Conservation (phyloP, 2,113 vertebrate species). For the Laticauda laticaudata region DNA sequence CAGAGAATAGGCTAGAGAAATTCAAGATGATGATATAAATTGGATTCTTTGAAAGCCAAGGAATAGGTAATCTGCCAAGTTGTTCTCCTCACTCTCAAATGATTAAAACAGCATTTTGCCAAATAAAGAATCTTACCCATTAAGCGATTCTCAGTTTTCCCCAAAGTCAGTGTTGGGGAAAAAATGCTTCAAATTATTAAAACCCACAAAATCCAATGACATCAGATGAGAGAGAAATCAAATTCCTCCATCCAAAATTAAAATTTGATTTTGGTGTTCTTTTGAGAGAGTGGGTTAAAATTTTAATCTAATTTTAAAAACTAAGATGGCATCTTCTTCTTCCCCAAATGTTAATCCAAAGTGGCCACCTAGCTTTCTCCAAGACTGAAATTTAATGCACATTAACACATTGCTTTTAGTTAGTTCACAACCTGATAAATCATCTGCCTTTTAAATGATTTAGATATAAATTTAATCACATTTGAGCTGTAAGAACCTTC, state of each 20-base stretch:
- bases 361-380: not conserved
- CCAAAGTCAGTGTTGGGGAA: not conserved
- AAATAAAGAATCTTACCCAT: not conserved
- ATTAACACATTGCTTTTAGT: not conserved
- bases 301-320: not conserved
- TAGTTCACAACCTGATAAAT: not conserved
- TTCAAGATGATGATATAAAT: not conserved
- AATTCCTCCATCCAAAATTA: not conserved
- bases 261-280: not conserved
- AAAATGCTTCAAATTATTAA: not conserved
- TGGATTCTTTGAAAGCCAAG: slow-evolving; percentile 7
- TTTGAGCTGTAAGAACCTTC: not conserved
- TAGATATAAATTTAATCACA: not conserved
- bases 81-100: not conserved
- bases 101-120: not conserved
- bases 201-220: not conserved
- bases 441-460: not conserved
- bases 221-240: not conserved
- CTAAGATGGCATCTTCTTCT: not conserved
- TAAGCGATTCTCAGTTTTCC: not conserved
- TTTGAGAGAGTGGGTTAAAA: not conserved
- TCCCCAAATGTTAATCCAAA: not conserved
- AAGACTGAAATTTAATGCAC: not conserved
- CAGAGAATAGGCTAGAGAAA: not conserved
- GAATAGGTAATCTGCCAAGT: not conserved